phyloP scores from a whole-genome alignment of 1,140 invertebrate genomes.

The Paraescarpia echinospica region DNA sequence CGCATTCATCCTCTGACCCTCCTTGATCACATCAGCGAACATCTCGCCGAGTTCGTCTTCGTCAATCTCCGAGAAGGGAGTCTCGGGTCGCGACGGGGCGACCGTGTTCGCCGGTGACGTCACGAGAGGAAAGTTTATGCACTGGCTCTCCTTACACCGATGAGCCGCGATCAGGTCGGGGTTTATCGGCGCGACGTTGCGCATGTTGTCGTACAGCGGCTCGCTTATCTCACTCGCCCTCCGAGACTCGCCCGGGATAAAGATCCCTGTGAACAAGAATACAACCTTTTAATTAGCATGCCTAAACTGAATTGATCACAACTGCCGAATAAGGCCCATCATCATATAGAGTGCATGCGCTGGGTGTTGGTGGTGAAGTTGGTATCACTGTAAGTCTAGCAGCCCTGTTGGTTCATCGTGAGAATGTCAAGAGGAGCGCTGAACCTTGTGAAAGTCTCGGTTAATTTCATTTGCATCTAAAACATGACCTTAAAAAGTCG shows the following conservation, averaged over 20 bases:
- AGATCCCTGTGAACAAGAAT: not conserved
- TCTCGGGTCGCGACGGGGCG: not conserved
- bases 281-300: not conserved
- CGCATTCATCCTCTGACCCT: not conserved
- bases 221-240: not conserved
- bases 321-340: too few species aligned
- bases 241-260: not conserved
- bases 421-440: too few species aligned
- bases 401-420: too few species aligned
- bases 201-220: not conserved
- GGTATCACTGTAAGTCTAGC: too few species aligned
- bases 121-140: not conserved
- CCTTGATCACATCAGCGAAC: not conserved
- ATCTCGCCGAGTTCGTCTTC: slow-evolving; percentile 2
- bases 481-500: too few species aligned
- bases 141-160: not conserved
- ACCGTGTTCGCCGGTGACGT: not conserved
- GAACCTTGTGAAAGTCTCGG: too few species aligned
- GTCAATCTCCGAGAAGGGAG: slow-evolving; percentile 12
- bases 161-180: not conserved
- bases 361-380: too few species aligned
- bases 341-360: too few species aligned
- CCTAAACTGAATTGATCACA: not conserved
- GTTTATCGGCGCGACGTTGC: not conserved
- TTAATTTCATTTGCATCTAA: too few species aligned